Base-by-base conservation (phyloP, 2,888 invertebrate species). In the Agrotis segetum region DNA sequence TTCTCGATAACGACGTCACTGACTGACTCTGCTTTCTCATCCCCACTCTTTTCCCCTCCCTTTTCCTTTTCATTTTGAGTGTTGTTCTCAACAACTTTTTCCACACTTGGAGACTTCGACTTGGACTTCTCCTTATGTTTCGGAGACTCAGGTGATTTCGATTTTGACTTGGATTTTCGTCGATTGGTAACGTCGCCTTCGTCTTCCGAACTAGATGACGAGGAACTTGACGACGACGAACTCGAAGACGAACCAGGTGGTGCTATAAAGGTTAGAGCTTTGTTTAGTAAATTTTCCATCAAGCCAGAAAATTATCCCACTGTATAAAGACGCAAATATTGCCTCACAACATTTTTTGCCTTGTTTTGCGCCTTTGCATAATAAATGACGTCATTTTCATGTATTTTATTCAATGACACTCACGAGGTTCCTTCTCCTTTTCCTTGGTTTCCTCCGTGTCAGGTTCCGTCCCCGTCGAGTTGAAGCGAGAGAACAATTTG, bases 181-280 rank as follows among this genome's bases (percentile, higher is more conserved):
- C 93, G 91, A 47, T 87, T 90, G 21, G 85, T 85, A 0, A 92
- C 66, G 73, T 95, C 96, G 3, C 93, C 96, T 81, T 96, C 96
- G 44, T 96, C 96, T 71, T 96, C 96, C 0, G 96, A 96, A 68
- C 96, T 96, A 17, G 96, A 96, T 21, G 96, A 96, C 0, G 96
- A 96, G 0, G 96, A 96, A 77, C 96, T 96, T 0, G 96, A 96
- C 0, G 96, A 94, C 3, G 96, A 96, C 0, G 96, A 96, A 80
- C 96, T 96, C 0, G 96, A 96, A 0, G 96, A 96, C 0, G 96
- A 96, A 7, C 96, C 96, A 2, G 96, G 96, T 34, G 96, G 96
- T 14, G 95, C 96, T 95, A 88, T 59, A 29, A 19, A 40, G 24
- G 6, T 34, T 29, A 61, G 0, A 50, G 34, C 5, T 11, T 46